phyloP scores from a whole-genome alignment of 2,797 vertebrate genomes.

The Masticophis lateralis region DNA sequence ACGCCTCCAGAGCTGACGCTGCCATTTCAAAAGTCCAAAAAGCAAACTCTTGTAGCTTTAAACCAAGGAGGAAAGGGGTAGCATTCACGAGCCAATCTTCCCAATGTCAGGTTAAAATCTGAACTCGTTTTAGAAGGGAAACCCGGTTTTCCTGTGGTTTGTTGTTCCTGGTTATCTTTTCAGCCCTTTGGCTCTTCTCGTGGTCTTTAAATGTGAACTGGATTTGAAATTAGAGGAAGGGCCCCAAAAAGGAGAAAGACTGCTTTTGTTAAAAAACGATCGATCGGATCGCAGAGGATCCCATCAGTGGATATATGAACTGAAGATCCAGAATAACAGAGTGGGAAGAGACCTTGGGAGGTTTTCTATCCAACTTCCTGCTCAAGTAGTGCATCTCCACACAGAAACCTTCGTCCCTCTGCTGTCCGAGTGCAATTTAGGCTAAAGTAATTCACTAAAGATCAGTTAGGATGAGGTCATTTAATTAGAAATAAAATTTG shows the following conservation, averaged over 20 bases:
- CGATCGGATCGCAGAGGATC: background rate
- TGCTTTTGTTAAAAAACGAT: slow-evolving; percentile 31
- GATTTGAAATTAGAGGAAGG: background rate
- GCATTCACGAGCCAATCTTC: background rate
- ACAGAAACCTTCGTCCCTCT: background rate
- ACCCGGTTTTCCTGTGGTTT: slow-evolving; percentile 38
- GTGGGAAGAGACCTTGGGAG: background rate
- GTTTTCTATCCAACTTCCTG: background rate
- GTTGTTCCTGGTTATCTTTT: fast-evolving
- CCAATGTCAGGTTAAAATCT: slow-evolving; percentile 20
- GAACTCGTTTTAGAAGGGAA: slow-evolving; percentile 57
- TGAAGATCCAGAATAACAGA: background rate
- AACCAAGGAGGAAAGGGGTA: background rate
- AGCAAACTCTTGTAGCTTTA: slow-evolving; percentile 69
- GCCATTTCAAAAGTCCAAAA: slow-evolving; percentile 76
- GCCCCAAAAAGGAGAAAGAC: slow-evolving; percentile 19
- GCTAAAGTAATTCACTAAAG: slow-evolving; percentile 25
- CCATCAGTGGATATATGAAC: background rate
- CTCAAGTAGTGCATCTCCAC: background rate
- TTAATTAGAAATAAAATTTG: slow-evolving; percentile 41
- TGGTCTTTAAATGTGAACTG: background rate
- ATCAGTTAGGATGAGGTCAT: slow-evolving; percentile 19
- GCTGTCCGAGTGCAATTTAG: background rate
- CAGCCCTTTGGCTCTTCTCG: background rate
- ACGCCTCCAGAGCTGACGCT: slow-evolving; percentile 72